Conservation (phyloP, 2,888 invertebrate species). For the Athalia circularis region DNA sequence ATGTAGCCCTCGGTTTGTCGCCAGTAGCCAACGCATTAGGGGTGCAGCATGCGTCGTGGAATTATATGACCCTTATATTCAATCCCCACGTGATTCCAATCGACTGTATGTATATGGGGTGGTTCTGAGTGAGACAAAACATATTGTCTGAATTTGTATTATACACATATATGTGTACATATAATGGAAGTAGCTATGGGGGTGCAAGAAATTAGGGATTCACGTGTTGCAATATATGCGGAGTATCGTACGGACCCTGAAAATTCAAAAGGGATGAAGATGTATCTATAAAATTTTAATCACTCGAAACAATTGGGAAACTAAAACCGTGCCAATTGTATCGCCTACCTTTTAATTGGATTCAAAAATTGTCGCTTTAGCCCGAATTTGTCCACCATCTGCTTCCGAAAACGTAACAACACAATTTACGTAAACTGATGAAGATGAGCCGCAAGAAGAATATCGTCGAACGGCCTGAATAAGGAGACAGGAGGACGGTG, state of each 20-base stretch:
- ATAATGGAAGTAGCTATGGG: slow-evolving; percentile 53
- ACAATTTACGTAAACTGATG: too few species aligned
- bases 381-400: too few species aligned
- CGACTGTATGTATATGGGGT: slow-evolving; percentile 56
- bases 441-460: too few species aligned
- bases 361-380: too few species aligned
- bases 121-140: slow-evolving; percentile 69
- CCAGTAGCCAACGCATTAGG: neutral
- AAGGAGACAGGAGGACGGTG: too few species aligned
- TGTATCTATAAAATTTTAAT: too few species aligned
- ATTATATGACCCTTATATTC: neutral
- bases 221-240: slow-evolving; percentile 70
- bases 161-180: slow-evolving; percentile 59
- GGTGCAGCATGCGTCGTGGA: neutral
- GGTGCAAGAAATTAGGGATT: slow-evolving; percentile 69
- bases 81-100: slow-evolving; percentile 30
- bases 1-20: neutral
- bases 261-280: too few species aligned
- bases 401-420: too few species aligned
- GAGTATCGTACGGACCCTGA: slow-evolving; percentile 37
- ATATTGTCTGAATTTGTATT: slow-evolving; percentile 72
- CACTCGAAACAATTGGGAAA: neutral
- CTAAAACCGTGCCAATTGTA: neutral
- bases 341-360: neutral
- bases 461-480: too few species aligned